phyloP scores from a whole-genome alignment of 2,797 vertebrate species.

The Rhinichthys osculus region DNA sequence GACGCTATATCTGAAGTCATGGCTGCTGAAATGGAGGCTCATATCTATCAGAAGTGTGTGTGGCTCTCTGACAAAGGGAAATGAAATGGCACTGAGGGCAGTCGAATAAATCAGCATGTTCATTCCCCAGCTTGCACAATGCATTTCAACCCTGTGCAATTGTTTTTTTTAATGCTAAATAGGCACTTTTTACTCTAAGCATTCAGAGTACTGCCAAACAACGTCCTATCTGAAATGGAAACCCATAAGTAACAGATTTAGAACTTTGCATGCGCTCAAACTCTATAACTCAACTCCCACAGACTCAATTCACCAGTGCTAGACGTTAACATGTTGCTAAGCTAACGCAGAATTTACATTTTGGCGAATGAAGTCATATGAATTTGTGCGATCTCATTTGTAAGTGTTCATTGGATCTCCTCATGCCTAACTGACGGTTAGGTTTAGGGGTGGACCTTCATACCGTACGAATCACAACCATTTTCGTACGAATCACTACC shows the following conservation, averaged over 20 bases:
- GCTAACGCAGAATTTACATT: not conserved
- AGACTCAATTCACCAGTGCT: not conserved
- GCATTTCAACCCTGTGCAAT: conserved; percentile 9
- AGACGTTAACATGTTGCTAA: not conserved
- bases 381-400: not conserved
- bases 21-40: not conserved
- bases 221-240: not conserved
- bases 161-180: conserved; percentile 7
- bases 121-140: not conserved
- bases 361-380: not conserved
- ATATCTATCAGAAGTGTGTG: conserved; percentile 32
- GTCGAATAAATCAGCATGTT: conserved; percentile 36
- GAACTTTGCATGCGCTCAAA: not conserved
- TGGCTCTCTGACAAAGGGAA: conserved; percentile 22
- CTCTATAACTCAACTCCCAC: not conserved
- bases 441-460: not conserved
- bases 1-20: not conserved
- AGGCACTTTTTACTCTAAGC: conserved; percentile 10
- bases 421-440: not conserved
- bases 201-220: not conserved
- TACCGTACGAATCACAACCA: not conserved
- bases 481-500: not conserved
- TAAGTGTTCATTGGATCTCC: not conserved
- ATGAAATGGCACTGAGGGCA: conserved; percentile 18
- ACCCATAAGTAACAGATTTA: not conserved